A percentile compares a stretch with the other conserved stretches of the same genome.
These are phyloP conservation scores for Hippoglossus stenolepis DNA, from an alignment of 2,113 vertebrate genomes.

Conservation along the genomic window DNA sequence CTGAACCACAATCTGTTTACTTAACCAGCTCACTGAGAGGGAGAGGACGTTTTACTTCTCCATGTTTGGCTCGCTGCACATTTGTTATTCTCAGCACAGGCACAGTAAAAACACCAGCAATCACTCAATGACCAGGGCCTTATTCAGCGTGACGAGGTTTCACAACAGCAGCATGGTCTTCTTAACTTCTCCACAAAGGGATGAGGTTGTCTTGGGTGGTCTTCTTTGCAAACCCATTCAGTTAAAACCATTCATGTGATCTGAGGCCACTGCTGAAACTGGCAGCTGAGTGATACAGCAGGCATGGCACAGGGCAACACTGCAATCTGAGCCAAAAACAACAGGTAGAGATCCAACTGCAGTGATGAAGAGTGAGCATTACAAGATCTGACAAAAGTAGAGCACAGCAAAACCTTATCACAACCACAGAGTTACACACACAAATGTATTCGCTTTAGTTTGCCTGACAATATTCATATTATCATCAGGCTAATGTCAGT, in stretches of 20 bases:
- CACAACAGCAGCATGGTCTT: conserved; percentile 21
- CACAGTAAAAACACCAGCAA: conserved; percentile 51
- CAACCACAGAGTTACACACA: not conserved
- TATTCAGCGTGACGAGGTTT: conserved; percentile 15
- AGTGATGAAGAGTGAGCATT: conserved; percentile 4
- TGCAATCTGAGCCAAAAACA: conserved; percentile 40
- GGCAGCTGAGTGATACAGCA: conserved; percentile 16
- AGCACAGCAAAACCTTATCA: not conserved
- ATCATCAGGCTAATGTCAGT: not conserved
- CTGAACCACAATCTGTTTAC: conserved; percentile 42
- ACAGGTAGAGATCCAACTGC: conserved; percentile 22
- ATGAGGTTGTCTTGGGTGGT: conserved; percentile 39
- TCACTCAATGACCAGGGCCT: conserved; percentile 1
- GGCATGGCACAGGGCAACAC: conserved; percentile 24
- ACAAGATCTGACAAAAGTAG: conserved; percentile 4
- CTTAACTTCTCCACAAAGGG: conserved; percentile 33
- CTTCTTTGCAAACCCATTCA: conserved; percentile 27
- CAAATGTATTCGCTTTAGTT: not conserved
- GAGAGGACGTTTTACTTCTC: conserved; percentile 20
- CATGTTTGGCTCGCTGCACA: conserved; percentile 48
- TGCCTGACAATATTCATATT: not conserved
- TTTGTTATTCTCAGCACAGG: conserved; percentile 55
- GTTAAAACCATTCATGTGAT: conserved; percentile 34
- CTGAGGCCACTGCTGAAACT: conserved; percentile 20
- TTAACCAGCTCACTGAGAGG: conserved; percentile 6